These are phyloP conservation scores for Philotrypesis tridentata DNA, from an alignment of 1,140 invertebrate species.

Conservation along the genomic window DNA sequence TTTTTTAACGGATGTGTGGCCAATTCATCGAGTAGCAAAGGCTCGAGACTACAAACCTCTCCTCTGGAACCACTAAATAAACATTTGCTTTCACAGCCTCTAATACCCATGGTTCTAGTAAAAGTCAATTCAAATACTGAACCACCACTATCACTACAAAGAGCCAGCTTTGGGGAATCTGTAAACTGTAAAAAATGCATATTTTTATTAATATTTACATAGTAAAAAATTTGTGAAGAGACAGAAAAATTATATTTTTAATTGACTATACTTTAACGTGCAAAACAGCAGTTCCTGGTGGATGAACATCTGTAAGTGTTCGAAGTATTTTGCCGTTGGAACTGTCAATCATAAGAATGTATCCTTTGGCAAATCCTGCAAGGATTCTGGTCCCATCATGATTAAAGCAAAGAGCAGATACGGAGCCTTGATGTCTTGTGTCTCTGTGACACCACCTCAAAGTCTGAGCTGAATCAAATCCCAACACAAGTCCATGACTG, in stretches of 20 bases:
- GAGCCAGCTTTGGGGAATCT: slow-evolving; percentile 83
- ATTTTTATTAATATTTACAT: background rate
- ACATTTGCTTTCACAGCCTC: slow-evolving; percentile 91
- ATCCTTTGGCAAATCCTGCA: slow-evolving; percentile 89
- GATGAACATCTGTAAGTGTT: slow-evolving; percentile 88
- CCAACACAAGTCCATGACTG: slow-evolving; percentile 91
- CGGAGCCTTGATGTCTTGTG: slow-evolving; percentile 83
- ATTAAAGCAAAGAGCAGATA: slow-evolving; percentile 91
- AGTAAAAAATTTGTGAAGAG: slow-evolving; percentile 8
- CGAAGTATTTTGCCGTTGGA: slow-evolving; percentile 84
- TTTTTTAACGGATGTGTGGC: slow-evolving; percentile 82
- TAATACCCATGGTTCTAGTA: slow-evolving; percentile 89
- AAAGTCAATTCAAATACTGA: slow-evolving; percentile 98
- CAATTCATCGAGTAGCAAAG: slow-evolving; percentile 82
- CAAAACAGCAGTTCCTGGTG: slow-evolving; percentile 89
- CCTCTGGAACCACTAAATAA: slow-evolving; percentile 95
- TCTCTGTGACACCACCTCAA: slow-evolving; percentile 90
- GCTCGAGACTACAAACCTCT: slow-evolving; percentile 93
- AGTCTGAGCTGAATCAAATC: slow-evolving; percentile 90
- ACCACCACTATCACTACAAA: slow-evolving; percentile 95
- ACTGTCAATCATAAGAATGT: slow-evolving; percentile 89
- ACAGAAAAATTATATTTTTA: slow-evolving; percentile 1
- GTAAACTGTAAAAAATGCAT: slow-evolving; percentile 77
- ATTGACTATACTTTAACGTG: slow-evolving; percentile 82
- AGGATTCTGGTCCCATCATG: slow-evolving; percentile 89